These are phyloP conservation scores for Harpalus rufipes DNA, from an alignment of 2,888 invertebrate species.

Conservation along the genomic window DNA sequence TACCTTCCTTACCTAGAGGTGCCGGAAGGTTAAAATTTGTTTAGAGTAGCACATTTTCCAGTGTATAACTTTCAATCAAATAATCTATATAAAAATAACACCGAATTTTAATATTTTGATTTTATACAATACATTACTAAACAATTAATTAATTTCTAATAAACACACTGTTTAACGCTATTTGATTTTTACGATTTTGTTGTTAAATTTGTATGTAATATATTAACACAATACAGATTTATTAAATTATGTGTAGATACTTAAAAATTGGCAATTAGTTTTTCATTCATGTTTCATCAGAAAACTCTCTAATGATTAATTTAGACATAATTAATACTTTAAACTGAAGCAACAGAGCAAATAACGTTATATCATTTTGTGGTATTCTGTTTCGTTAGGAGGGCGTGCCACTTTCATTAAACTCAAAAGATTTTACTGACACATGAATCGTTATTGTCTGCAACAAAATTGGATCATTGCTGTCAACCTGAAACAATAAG, in stretches of 20 bases:
- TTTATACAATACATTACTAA: not conserved
- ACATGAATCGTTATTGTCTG: constrained; percentile 26
- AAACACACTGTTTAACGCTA: not conserved
- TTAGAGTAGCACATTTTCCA: too few species aligned
- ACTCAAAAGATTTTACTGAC: constrained; percentile 22
- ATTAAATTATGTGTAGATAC: not conserved
- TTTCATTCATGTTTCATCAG: not conserved
- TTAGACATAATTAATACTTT: constrained; percentile 1
- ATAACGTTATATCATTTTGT: constrained; percentile 33
- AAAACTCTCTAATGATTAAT: constrained; percentile 38
- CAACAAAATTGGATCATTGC: constrained; percentile 19
- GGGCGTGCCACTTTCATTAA: constrained; percentile 42
- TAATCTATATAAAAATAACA: not conserved
- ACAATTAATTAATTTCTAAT: not conserved
- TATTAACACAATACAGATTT: not conserved
- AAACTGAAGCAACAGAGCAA: constrained; percentile 12
- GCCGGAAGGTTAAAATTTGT: too few species aligned
- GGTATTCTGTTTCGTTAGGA: constrained; percentile 1
- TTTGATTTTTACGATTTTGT: not conserved
- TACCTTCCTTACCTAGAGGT: too few species aligned
- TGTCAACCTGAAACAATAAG: constrained; percentile 38
- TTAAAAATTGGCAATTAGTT: not conserved
- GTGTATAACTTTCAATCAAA: too few species aligned
- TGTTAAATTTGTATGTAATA: not conserved
- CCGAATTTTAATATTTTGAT: not conserved